Percentiles rank a stretch among this genome's conserved stretches.
phyloP scores from a whole-genome alignment of 2,113 vertebrate genomes.

The Hippoglossus stenolepis region DNA sequence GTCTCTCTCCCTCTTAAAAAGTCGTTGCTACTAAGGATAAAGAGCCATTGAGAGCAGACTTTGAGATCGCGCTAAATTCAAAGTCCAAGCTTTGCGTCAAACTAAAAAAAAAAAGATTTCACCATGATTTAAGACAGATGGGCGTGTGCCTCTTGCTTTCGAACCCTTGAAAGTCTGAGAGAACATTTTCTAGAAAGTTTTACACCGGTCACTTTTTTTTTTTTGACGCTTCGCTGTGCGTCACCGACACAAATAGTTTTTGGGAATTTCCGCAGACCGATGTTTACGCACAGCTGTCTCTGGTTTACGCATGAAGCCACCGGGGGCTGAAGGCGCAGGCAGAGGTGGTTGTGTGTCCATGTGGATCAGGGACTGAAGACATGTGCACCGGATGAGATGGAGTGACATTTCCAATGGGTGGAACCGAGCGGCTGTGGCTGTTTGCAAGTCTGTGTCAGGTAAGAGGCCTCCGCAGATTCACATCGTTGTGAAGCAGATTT shows the following conservation, averaged over 20 bases:
- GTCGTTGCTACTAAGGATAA: conserved; percentile 6
- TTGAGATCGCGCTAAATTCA: conserved; percentile 67
- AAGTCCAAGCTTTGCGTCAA: conserved; percentile 42
- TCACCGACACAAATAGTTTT: conserved; percentile 53
- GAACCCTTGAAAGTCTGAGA: neutral
- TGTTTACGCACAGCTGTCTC: conserved; percentile 49
- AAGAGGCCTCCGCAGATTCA: conserved; percentile 33
- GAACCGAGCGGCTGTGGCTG: conserved; percentile 57
- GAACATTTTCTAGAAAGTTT: neutral
- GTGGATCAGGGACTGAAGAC: conserved; percentile 18
- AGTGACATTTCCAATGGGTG: conserved; percentile 58
- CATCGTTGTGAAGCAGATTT: neutral
- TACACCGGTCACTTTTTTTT: neutral
- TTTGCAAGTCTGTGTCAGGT: conserved; percentile 69
- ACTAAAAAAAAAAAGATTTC: neutral
- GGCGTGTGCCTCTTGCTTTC: neutral
- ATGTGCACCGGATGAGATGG: conserved; percentile 23
- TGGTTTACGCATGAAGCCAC: neutral
- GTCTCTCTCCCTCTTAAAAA: conserved; percentile 26
- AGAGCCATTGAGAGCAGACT: conserved; percentile 16
- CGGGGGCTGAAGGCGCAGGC: neutral
- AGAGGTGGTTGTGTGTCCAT: conserved; percentile 2
- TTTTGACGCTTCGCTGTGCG: conserved; percentile 11
- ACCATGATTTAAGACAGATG: neutral
- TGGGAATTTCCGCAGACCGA: conserved; percentile 64